Conservation (phyloP, 37 sponge, comb jelly and placozoan genomes). For the Ephydatia muelleri region DNA sequence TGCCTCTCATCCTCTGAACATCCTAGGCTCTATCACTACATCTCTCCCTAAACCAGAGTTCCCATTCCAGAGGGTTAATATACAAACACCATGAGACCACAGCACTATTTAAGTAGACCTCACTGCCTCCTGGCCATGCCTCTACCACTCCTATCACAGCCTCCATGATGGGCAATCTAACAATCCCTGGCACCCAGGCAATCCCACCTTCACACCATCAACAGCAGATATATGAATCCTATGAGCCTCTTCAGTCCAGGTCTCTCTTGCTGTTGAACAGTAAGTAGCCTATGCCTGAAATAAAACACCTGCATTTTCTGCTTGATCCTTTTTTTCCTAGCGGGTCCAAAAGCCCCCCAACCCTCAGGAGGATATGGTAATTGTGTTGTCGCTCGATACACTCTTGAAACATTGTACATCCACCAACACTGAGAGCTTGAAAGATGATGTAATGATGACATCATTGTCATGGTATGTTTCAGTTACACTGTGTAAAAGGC, state of each 20-base stretch:
- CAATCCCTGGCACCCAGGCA: too few species aligned
- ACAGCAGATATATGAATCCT: too few species aligned
- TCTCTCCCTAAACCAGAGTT: too few species aligned
- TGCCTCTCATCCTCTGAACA: too few species aligned
- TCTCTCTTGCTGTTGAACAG: too few species aligned
- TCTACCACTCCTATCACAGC: slow-evolving; percentile 22
- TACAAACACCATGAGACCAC: not conserved
- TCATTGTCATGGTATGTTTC: not conserved
- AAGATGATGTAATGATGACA: not conserved
- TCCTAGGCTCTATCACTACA: slow-evolving; percentile 50
- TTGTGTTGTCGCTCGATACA: slow-evolving; percentile 54
- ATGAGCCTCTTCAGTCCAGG: too few species aligned
- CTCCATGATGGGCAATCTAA: slow-evolving; percentile 8
- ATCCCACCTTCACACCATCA: too few species aligned
- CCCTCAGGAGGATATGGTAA: slow-evolving; percentile 53
- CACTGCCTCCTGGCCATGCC: too few species aligned
- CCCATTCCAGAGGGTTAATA: too few species aligned
- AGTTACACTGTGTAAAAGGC: too few species aligned
- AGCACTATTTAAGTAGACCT: too few species aligned
- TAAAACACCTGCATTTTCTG: not conserved
- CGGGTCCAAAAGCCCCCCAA: slow-evolving; percentile 54
- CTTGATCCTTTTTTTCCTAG: slow-evolving; percentile 8
- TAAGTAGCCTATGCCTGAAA: not conserved
- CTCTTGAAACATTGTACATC: slow-evolving; percentile 57
- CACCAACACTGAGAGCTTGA: slow-evolving; percentile 41